Conservation (phyloP, 2,888 invertebrate species). For the Orthosia incerta region DNA sequence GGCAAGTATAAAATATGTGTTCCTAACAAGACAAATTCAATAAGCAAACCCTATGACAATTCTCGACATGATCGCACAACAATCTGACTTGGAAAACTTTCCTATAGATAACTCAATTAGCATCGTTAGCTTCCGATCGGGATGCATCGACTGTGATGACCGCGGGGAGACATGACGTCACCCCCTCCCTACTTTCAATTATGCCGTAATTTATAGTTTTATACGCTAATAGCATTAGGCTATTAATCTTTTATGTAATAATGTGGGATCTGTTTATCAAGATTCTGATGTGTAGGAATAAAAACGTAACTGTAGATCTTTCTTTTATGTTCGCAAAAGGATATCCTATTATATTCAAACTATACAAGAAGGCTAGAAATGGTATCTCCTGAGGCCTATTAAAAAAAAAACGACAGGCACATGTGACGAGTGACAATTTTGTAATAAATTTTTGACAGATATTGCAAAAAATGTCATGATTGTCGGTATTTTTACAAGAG, state of each 20-base stretch:
- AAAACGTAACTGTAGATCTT: neutral
- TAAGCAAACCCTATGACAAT: neutral
- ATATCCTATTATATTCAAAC: neutral
- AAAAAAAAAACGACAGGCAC: neutral
- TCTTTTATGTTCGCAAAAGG: neutral
- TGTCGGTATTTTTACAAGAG: neutral
- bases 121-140: constrained; percentile 35
- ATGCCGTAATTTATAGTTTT: constrained; percentile 59
- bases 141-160: constrained; percentile 49
- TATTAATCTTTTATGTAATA: constrained; percentile 33
- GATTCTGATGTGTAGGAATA: neutral
- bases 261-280: neutral
- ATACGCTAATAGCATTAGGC: constrained; percentile 47
- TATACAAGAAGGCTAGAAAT: neutral
- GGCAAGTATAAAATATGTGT: neutral
- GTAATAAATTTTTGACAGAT: too few species aligned
- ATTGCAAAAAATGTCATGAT: too few species aligned
- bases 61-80: constrained; percentile 10
- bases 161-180: constrained; percentile 53
- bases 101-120: constrained; percentile 22
- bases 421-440: neutral
- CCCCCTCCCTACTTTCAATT: constrained; percentile 50
- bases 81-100: constrained; percentile 35
- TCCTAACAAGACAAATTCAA: neutral
- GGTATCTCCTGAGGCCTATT: neutral